Conservation (phyloP, 1,140 invertebrate genomes). For the Hyphantria cunea region DNA sequence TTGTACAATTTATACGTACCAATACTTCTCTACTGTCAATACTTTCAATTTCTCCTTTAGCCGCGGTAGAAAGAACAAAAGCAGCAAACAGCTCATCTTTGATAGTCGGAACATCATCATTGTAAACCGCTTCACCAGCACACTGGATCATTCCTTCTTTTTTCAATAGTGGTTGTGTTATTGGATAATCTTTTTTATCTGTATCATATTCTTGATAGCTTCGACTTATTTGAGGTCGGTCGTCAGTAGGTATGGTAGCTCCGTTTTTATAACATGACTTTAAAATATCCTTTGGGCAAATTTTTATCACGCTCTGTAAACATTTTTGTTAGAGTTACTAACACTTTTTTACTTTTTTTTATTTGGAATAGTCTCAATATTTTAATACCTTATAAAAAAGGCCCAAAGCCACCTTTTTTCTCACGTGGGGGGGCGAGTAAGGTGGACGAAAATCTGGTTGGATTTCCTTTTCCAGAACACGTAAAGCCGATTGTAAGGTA, state of each 20-base stretch:
- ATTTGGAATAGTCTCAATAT: neutral
- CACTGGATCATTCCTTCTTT: conserved; percentile 84
- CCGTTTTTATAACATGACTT: conserved; percentile 39
- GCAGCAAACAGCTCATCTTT: conserved; percentile 83
- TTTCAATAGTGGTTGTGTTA: conserved; percentile 85
- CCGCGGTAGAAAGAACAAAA: conserved; percentile 82
- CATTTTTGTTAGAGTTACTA: no score
- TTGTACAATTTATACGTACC: conserved; percentile 57
- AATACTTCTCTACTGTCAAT: conserved; percentile 83
- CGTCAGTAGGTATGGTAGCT: conserved; percentile 62
- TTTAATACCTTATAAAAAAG: conserved; percentile 86
- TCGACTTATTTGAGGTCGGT: conserved; percentile 77
- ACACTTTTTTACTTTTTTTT: neutral
- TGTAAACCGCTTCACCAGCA: conserved; percentile 83
- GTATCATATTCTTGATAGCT: conserved; percentile 49
- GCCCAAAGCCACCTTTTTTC: conserved; percentile 83
- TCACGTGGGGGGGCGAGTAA: conserved; percentile 84
- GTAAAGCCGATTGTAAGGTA: conserved; percentile 80
- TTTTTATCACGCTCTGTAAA: conserved; percentile 41
- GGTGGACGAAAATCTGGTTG: conserved; percentile 83
- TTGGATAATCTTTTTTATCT: conserved; percentile 83
- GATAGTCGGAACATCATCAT: conserved; percentile 83
- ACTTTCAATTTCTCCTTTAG: conserved; percentile 79
- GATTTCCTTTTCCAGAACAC: conserved; percentile 83
- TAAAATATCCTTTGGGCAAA: conserved; percentile 40